These are phyloP conservation scores for Halictus rubicundus DNA, from an alignment of 1,140 invertebrate genomes.

Conservation along the genomic window DNA sequence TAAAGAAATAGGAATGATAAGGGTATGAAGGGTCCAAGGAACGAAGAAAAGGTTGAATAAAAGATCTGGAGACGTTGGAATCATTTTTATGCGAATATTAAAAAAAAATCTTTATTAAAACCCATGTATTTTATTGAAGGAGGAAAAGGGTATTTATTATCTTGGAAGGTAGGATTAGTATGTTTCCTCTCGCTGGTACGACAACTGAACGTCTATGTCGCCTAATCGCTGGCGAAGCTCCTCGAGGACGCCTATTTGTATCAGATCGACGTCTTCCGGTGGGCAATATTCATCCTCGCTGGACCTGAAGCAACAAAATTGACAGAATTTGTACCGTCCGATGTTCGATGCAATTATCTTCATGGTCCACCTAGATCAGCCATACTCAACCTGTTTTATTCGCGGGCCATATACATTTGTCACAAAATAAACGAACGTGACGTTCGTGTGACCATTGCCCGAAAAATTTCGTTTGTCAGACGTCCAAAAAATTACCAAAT, in stretches of 20 bases:
- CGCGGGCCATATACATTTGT: no score
- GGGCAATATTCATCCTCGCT: conserved; percentile 95
- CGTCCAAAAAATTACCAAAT: no score
- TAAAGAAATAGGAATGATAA: no score
- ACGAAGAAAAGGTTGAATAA: background rate
- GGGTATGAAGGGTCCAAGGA: no score
- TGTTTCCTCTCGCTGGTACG: conserved; percentile 65
- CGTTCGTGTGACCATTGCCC: no score
- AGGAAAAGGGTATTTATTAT: background rate
- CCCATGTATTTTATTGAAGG: conserved; percentile 2
- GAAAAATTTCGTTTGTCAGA: no score
- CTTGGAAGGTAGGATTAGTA: conserved; percentile 10
- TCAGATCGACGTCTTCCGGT: conserved; percentile 86
- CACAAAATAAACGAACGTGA: no score
- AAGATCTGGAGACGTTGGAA: background rate
- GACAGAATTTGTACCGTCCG: background rate
- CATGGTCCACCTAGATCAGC: no score
- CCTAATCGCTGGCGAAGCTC: conserved; percentile 73
- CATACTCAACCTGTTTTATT: no score
- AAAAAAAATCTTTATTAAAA: conserved; percentile 7
- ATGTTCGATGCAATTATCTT: background rate
- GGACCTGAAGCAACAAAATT: conserved; percentile 79
- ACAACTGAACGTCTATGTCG: conserved; percentile 62
- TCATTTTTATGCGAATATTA: conserved; percentile 2
- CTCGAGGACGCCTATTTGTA: conserved; percentile 84